phyloP scores from a whole-genome alignment of 1,140 invertebrate species.

The Aphis craccivora region DNA sequence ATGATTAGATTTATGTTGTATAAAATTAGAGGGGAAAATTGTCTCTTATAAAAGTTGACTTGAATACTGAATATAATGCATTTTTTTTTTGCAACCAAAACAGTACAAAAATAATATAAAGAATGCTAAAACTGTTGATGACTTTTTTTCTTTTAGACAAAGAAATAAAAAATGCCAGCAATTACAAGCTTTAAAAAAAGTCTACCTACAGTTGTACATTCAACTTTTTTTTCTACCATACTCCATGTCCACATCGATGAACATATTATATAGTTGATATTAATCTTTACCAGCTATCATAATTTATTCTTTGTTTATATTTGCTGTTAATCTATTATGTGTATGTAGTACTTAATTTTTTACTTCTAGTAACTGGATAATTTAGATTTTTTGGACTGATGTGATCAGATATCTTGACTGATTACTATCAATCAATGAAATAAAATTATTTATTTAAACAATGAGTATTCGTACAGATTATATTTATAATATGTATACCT shows the following conservation, averaged over 20 bases:
- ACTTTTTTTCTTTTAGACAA: slow-evolving; percentile 1
- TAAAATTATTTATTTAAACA: not conserved
- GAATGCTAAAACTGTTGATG: slow-evolving; percentile 15
- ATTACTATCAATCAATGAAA: not conserved
- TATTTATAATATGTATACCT: not conserved
- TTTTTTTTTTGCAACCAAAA: not conserved
- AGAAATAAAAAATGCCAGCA: not conserved
- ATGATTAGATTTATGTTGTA: slow-evolving; percentile 28
- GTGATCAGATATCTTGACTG: not conserved
- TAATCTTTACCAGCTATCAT: not conserved
- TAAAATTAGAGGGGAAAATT: slow-evolving; percentile 12
- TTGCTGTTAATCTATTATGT: not conserved
- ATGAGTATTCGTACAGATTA: not conserved
- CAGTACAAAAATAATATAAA: not conserved
- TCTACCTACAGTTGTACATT: not conserved
- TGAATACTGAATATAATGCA: not conserved
- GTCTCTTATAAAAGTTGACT: slow-evolving; percentile 12
- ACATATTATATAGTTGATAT: not conserved
- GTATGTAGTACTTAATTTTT: not conserved
- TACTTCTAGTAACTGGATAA: not conserved
- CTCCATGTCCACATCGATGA: not conserved
- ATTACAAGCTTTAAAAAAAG: not conserved
- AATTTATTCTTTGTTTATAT: slow-evolving; percentile 22
- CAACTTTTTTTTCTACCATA: not conserved
- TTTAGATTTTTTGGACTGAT: not conserved